Evolutionary conservation across 2,113 vertebrate species (phyloP).

Genomic region (Scophthalmus maximus): DNA sequence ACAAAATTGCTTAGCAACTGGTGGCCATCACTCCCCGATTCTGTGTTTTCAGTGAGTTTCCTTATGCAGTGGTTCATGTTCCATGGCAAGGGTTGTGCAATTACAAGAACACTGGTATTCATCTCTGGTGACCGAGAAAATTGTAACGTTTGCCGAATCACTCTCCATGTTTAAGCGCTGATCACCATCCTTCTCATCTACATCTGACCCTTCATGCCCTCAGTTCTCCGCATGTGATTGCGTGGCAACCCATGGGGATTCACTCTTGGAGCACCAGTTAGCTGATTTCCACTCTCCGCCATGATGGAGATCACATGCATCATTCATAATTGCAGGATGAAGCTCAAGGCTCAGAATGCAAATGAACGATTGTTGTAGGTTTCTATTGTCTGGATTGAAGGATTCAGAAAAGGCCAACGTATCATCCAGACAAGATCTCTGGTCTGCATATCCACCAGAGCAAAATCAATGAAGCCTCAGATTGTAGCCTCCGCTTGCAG

Average conservation of each 20-base stretch:
- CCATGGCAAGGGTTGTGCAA: neutral
- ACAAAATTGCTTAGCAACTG: neutral
- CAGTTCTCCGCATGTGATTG: neutral
- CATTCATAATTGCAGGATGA: neutral
- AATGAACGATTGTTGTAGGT: neutral
- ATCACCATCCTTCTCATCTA: neutral
- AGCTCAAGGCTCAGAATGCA: neutral
- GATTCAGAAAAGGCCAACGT: neutral
- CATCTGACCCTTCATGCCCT: neutral
- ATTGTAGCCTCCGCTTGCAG: neutral
- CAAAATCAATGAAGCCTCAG: neutral
- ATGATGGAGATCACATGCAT: neutral
- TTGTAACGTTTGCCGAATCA: constrained; percentile 7
- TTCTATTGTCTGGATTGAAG: neutral
- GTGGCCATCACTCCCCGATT: neutral
- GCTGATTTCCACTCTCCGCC: neutral
- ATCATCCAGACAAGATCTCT: neutral
- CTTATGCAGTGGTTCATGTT: neutral
- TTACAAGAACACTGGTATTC: neutral
- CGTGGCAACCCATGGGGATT: constrained; percentile 1
- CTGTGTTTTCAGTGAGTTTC: neutral
- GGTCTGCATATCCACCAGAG: neutral
- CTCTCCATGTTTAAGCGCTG: neutral
- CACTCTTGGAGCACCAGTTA: neutral
- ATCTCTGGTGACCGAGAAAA: constrained; percentile 10